phyloP scores from a whole-genome alignment of 2,888 invertebrate species.

The Brachycybe producta region DNA sequence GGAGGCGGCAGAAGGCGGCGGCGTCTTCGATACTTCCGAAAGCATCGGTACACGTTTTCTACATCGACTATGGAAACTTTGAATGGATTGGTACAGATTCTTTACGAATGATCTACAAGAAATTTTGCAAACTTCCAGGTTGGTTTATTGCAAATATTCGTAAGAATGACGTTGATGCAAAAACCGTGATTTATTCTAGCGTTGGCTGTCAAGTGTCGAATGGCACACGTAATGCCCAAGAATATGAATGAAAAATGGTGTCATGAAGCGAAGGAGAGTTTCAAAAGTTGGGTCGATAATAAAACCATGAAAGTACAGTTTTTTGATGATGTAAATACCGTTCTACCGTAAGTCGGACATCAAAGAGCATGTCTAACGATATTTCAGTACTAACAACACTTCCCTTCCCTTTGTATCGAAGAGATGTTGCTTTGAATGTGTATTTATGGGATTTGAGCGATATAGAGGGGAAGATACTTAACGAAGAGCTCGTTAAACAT shows the following conservation, averaged over 20 bases:
- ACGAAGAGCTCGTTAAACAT: constrained; percentile 3
- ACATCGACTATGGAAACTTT: constrained; percentile 32
- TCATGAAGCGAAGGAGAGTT: neutral
- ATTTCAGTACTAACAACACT: neutral
- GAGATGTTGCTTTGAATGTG: neutral
- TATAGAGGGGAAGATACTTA: neutral
- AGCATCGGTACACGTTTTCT: constrained; percentile 26
- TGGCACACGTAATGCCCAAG: neutral
- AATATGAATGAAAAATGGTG: neutral
- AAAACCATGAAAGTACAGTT: neutral
- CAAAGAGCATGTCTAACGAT: neutral
- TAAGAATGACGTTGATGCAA: neutral
- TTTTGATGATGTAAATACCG: no score
- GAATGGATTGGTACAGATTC: constrained; percentile 28
- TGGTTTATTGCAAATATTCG: neutral
- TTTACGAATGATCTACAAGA: constrained; percentile 26
- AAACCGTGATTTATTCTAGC: neutral
- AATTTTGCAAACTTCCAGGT: constrained; percentile 25
- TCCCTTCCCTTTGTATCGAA: neutral
- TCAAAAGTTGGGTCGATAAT: neutral
- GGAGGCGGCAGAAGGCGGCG: neutral
- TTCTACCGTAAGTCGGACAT: neutral
- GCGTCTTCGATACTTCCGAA: neutral
- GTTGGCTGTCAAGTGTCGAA: constrained; percentile 4
- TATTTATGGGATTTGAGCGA: neutral